Conservation (phyloP, 2,888 invertebrate species). For the Phragmatobia fuliginosa region DNA sequence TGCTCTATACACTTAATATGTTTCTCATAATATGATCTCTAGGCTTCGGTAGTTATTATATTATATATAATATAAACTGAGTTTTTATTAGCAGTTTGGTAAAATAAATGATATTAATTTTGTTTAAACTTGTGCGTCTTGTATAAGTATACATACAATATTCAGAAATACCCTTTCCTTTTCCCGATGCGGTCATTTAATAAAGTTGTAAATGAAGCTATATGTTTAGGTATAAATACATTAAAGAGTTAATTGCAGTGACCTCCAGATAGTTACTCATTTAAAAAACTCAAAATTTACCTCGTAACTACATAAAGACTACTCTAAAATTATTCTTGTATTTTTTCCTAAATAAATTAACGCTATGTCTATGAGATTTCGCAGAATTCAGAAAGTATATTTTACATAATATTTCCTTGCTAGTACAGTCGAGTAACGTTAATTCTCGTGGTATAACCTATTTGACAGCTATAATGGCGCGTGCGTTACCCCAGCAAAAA, state of each 20-base stretch:
- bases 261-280: background rate
- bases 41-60: too few species aligned
- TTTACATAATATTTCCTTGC: background rate
- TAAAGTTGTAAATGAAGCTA: too few species aligned
- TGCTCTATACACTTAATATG: too few species aligned
- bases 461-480: constrained; percentile 1
- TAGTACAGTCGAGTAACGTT: background rate
- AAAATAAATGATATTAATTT: too few species aligned
- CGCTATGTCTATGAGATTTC: background rate
- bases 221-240: too few species aligned
- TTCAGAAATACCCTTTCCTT: background rate
- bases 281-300: background rate
- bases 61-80: too few species aligned
- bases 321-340: background rate
- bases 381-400: background rate
- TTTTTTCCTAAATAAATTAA: background rate
- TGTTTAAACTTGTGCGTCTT: too few species aligned
- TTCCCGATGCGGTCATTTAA: background rate
- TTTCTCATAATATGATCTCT: too few species aligned
- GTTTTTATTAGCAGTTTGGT: too few species aligned
- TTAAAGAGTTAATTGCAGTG: background rate
- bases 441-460: background rate
- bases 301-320: background rate
- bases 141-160: too few species aligned
- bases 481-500: too few species aligned